Conservation (phyloP, 35 echinoderm and acorn worm species). For the Acanthaster planci region DNA sequence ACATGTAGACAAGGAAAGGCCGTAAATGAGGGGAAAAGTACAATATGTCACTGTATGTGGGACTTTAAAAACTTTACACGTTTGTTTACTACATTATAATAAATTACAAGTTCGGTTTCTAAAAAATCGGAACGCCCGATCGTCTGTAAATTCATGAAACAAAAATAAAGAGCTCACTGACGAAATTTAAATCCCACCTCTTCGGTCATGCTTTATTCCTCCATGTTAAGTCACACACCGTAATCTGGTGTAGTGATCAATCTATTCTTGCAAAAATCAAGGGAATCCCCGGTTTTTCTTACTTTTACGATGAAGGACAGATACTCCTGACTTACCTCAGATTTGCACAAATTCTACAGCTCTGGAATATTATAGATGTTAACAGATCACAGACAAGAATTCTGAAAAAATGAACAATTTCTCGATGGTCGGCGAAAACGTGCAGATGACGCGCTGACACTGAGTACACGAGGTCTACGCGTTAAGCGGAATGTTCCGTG, state of each 20-base stretch:
- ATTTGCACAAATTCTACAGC: neutral
- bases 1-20: too few species aligned
- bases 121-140: too few species aligned
- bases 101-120: too few species aligned
- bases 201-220: neutral
- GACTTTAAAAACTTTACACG: too few species aligned
- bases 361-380: conserved; percentile 17
- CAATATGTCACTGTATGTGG: too few species aligned
- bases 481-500: conserved; percentile 26
- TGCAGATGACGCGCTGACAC: neutral
- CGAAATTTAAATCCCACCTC: too few species aligned
- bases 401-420: neutral
- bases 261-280: neutral
- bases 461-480: neutral
- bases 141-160: too few species aligned
- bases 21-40: too few species aligned
- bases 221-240: neutral
- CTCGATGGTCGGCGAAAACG: neutral
- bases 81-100: too few species aligned
- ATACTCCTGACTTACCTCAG: neutral
- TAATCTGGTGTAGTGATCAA: neutral
- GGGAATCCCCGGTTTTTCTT: neutral
- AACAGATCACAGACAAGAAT: neutral
- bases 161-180: too few species aligned
- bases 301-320: neutral